These are phyloP conservation scores for Oxyura jamaicensis DNA, from an alignment of 2,113 vertebrate species.

Conservation along the genomic window DNA sequence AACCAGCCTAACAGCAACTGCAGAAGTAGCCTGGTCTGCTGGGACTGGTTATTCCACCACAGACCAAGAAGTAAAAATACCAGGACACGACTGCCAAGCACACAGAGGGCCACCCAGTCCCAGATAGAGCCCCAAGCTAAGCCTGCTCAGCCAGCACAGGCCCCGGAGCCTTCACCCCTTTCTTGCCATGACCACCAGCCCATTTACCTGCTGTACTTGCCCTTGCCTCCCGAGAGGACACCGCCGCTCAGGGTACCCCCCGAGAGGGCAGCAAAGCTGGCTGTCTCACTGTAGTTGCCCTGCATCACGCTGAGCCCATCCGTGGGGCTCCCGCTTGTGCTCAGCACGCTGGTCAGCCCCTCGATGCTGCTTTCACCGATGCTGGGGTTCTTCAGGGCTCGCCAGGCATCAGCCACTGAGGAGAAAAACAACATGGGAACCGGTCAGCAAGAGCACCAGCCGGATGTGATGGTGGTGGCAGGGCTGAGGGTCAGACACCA, in stretches of 20 bases:
- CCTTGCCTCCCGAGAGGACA: constrained; percentile 78
- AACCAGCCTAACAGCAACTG: neutral
- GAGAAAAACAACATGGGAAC: neutral
- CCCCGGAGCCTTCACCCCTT: neutral
- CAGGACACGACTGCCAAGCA: neutral
- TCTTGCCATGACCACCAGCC: neutral
- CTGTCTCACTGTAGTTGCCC: constrained; percentile 88
- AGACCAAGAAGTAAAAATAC: neutral
- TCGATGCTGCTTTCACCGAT: constrained; percentile 97
- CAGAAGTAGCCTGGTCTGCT: neutral
- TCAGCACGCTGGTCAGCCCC: constrained; percentile 91
- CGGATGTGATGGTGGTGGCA: rapidly evolving
- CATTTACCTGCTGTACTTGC: constrained; percentile 93
- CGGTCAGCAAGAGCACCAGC: rapidly evolving
- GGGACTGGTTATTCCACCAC: neutral
- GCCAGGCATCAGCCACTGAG: constrained; percentile 95
- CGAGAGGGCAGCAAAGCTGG: constrained; percentile 92
- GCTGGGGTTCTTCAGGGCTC: constrained; percentile 96
- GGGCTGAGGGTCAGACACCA: neutral
- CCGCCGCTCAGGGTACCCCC: constrained; percentile 89
- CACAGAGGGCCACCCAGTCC: neutral
- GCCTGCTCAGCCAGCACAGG: neutral
- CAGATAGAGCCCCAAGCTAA: neutral
- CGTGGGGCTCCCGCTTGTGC: constrained; percentile 94
- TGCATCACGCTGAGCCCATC: constrained; percentile 87